Conservation (phyloP, 1,140 invertebrate species). For the Lucilia sericata region DNA sequence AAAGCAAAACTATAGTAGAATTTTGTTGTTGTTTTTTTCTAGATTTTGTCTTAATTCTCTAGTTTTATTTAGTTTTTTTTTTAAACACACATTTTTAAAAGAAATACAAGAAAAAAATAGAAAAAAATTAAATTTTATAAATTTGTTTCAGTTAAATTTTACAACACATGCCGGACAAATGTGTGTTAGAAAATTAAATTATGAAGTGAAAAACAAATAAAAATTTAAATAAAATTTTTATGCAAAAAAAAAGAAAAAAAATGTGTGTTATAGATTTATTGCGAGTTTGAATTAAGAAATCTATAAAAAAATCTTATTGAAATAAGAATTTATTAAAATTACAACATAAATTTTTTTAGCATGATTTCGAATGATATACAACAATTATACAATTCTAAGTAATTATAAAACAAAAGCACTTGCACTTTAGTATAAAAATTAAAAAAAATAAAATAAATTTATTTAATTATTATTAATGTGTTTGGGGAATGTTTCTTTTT, state of each 20-base stretch:
- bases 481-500: background rate
- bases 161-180: background rate
- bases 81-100: background rate
- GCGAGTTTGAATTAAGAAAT: background rate
- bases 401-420: background rate
- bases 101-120: background rate
- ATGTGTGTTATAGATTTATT: conserved; percentile 2
- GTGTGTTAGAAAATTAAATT: conserved; percentile 4
- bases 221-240: conserved; percentile 2
- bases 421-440: background rate
- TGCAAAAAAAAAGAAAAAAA: background rate
- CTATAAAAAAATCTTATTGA: background rate
- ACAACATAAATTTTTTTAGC: background rate
- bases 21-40: background rate
- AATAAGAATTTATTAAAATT: background rate
- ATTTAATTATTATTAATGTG: background rate
- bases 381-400: background rate
- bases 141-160: background rate
- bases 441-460: background rate
- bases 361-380: background rate
- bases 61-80: too few species aligned
- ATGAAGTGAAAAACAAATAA: background rate
- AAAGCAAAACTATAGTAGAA: background rate
- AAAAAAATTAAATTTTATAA: background rate
- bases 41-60: background rate